Conservation (phyloP, 2,113 vertebrate species). For the Connochaetes taurinus region DNA sequence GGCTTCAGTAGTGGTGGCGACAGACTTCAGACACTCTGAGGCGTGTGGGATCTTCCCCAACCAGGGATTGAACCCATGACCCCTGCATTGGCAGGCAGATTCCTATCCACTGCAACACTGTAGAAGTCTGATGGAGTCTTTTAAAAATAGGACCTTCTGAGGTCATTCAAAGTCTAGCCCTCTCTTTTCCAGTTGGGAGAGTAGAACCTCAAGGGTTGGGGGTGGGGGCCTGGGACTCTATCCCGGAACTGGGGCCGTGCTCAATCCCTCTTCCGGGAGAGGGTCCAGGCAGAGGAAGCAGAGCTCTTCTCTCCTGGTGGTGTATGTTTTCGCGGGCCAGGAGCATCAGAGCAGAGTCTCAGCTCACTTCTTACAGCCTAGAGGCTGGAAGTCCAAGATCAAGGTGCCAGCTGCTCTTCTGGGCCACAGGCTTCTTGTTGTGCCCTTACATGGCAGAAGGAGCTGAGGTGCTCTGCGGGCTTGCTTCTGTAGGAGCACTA, state of each 20-base stretch:
- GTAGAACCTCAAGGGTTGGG: neutral
- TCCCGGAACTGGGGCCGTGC: neutral
- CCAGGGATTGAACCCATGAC: neutral
- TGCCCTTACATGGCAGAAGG: neutral
- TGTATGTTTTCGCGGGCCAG: neutral
- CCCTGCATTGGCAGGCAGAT: neutral
- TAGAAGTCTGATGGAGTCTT: neutral
- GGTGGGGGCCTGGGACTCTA: neutral
- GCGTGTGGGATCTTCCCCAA: neutral
- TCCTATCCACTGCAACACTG: neutral
- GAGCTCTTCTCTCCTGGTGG: neutral
- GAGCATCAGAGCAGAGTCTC: neutral
- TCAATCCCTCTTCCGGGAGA: accelerated
- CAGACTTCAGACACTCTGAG: neutral
- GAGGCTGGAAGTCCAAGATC: neutral
- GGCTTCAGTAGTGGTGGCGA: neutral
- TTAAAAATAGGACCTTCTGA: neutral
- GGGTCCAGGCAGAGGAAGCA: neutral
- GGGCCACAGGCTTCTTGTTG: neutral
- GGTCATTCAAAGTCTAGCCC: neutral
- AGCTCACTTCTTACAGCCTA: neutral
- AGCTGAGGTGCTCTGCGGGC: neutral
- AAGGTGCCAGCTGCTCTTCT: neutral
- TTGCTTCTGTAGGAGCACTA: neutral
- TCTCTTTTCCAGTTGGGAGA: neutral